Conservation (phyloP, 2,113 vertebrate genomes). For the Lepisosteus oculatus region DNA sequence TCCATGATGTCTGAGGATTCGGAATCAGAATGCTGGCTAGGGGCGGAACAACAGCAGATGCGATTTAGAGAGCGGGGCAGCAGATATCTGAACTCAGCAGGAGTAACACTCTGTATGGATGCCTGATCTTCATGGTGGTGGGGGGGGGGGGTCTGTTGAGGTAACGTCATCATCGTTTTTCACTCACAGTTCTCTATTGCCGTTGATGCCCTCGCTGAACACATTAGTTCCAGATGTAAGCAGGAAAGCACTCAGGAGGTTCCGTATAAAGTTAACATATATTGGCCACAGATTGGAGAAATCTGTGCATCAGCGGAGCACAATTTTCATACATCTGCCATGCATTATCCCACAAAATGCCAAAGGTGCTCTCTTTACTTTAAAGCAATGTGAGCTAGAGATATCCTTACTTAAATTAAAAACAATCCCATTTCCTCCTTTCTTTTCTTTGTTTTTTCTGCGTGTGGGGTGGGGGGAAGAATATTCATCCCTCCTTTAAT, state of each 20-base stretch:
- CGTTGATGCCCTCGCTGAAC: constrained; percentile 33
- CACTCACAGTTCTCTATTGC: constrained; percentile 2
- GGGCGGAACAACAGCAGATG: too few relatives aligned
- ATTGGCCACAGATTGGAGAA: constrained; percentile 24
- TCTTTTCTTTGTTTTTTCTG: constrained; percentile 6
- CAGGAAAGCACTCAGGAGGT: constrained; percentile 11
- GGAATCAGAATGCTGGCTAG: too few relatives aligned
- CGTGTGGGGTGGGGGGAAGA: too few relatives aligned
- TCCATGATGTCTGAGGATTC: too few relatives aligned
- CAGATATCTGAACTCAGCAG: too few relatives aligned
- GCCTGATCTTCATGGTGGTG: too few relatives aligned
- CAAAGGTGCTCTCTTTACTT: constrained; percentile 58
- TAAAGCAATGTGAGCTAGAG: constrained; percentile 51
- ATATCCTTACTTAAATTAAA: constrained; percentile 44
- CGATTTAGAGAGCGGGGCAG: too few relatives aligned
- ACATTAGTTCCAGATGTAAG: constrained; percentile 56
- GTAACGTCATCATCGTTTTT: too few relatives aligned
- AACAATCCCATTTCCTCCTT: constrained; percentile 31
- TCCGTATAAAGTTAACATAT: neutral
- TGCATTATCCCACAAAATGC: constrained; percentile 67
- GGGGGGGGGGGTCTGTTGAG: too few relatives aligned
- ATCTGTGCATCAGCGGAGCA: constrained; percentile 27
- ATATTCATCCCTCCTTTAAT: constrained; percentile 13
- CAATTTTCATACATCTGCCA: constrained; percentile 70
- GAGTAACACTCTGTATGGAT: too few relatives aligned